A percentile compares a stretch with the other conserved stretches of the same genome.
phyloP scores from a whole-genome alignment of 2,888 invertebrate genomes.

The Drosophila greeni region DNA sequence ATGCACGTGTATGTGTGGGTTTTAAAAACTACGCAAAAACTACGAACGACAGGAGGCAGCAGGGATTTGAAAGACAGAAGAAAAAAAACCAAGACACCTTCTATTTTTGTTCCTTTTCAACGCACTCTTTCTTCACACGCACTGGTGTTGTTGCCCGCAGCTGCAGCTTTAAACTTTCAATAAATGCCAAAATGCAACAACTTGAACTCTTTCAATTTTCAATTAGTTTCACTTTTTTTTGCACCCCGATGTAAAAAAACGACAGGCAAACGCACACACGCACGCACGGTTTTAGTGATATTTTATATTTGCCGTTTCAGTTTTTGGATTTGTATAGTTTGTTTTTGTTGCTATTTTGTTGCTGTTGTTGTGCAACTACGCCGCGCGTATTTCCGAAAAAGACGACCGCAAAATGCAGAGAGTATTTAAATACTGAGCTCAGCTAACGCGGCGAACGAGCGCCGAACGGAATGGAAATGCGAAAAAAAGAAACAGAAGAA shows the following conservation, averaged over 20 bases:
- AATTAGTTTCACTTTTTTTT: constrained; percentile 6
- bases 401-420: constrained; percentile 69
- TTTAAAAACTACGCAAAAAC: constrained; percentile 29
- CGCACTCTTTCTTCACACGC: constrained; percentile 27
- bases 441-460: constrained; percentile 49
- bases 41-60: constrained; percentile 21
- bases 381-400: constrained; percentile 63
- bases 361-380: constrained; percentile 51
- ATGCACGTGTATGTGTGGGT: constrained; percentile 33
- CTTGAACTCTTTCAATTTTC: constrained; percentile 6
- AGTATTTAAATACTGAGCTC: constrained; percentile 66
- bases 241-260: constrained; percentile 2
- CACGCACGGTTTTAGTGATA: constrained; percentile 20
- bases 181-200: constrained; percentile 31
- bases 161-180: constrained; percentile 23
- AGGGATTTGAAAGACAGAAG: neutral
- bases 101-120: constrained; percentile 27
- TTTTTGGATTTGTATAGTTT: constrained; percentile 27
- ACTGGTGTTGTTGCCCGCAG: constrained; percentile 10
- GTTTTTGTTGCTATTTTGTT: constrained; percentile 28
- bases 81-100: constrained; percentile 33
- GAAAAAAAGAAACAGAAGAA: constrained; percentile 26
- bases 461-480: constrained; percentile 46
- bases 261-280: constrained; percentile 14
- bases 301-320: constrained; percentile 40